Evolutionary conservation across 2,888 invertebrate species (phyloP), one percentile per base, ranked within the genome.

Genomic region (Clusia tigrina): DNA sequence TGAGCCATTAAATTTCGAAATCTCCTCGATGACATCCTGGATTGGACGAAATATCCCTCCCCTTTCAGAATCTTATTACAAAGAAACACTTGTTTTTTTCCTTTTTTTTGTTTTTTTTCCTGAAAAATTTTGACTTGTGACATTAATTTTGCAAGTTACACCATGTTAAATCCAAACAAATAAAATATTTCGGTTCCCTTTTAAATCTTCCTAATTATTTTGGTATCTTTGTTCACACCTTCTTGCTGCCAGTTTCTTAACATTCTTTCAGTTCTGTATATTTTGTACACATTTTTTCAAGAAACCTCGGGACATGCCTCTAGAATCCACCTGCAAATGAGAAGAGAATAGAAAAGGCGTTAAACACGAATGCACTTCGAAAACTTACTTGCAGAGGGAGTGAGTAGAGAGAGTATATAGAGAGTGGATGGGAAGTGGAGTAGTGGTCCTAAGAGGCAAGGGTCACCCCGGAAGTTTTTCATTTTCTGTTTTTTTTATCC

Each of bases 301-400:
- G 32, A 32, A 9, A 9, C 12, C 32, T 32, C 32, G 42, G n/a
- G n/a, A 15, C 42, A 17, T 17, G 15, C 9, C n/a, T 17, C 22
- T 48, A 48, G 22, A 48, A 48, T 2, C 48, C 48, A 48, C 48
- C 48, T 48, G 48, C 20, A 42, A 42, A n/a, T 6, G n/a, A 17
- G 5, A 20, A 48, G 48, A 48, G 48, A 42, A 17, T 42, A 3
- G 42, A 42, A n/a, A n/a, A n/a, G 32, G 32, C 12, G 6, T 32
- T 32, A 9, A 32, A 32, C n/a, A n/a, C n/a, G n/a, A n/a, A n/a
- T n/a, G n/a, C n/a, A n/a, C n/a, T n/a, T n/a, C n/a, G n/a, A n/a
- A n/a, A n/a, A 12, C 32, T 32, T 32, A 9, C 5, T 32, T 32
- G 12, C 12, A 32, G 6, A 32, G 32, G 12, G 32, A 32, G 32